These are phyloP conservation scores for Cliona cf. orientalis DNA, from an alignment of 37 sponge, comb jelly and placozoan genomes.

Conservation along the genomic window DNA sequence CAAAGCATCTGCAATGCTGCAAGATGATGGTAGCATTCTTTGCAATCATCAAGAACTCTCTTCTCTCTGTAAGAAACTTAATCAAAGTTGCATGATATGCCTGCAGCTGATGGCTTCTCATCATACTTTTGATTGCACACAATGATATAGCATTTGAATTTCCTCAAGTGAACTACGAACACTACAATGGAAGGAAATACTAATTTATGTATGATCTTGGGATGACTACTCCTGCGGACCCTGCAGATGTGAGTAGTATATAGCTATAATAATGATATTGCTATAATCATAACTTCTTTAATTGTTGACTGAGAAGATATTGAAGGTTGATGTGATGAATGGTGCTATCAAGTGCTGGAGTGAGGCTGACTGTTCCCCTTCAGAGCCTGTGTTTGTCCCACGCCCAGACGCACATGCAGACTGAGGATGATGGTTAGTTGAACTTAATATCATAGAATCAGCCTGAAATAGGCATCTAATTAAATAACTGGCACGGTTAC, in stretches of 20 bases:
- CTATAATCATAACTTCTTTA: too few relatives aligned
- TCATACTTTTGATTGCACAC: neutral
- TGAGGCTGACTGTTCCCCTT: too few relatives aligned
- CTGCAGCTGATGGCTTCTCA: neutral
- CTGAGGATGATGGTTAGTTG: too few relatives aligned
- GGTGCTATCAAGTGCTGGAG: too few relatives aligned
- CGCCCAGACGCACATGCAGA: too few relatives aligned
- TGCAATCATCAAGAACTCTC: slow-evolving; percentile 16
- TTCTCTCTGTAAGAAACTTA: neutral
- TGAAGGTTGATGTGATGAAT: too few relatives aligned
- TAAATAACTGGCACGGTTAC: too few relatives aligned
- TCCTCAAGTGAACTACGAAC: slow-evolving; percentile 15
- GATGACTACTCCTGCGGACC: too few relatives aligned
- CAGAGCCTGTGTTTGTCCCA: too few relatives aligned
- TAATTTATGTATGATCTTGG: slow-evolving; percentile 13
- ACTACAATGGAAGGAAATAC: slow-evolving; percentile 21
- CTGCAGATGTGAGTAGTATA: too few relatives aligned
- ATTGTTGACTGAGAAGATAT: too few relatives aligned
- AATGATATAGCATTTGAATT: slow-evolving; percentile 31
- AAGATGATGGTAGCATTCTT: slow-evolving; percentile 20
- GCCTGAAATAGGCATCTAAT: neutral
- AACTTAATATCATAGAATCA: neutral
- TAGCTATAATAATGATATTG: too few relatives aligned
- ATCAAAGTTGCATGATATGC: neutral
- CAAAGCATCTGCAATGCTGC: slow-evolving; percentile 19